Evolutionary conservation across 92 coral and sea anemone genomes (phyloP).

Genomic region (Pocillopora grandis): DNA sequence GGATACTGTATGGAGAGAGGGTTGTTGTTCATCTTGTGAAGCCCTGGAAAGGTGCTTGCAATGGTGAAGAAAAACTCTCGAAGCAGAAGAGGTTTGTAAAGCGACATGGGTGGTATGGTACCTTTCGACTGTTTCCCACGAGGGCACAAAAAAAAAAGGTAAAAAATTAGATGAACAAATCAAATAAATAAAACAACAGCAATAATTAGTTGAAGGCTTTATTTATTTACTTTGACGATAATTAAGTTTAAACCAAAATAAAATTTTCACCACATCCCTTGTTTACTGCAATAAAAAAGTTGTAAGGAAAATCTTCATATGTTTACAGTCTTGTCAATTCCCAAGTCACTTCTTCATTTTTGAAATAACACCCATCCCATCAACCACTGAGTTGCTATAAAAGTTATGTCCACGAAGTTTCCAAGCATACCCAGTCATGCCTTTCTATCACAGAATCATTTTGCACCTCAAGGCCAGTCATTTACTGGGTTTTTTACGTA

Average conservation of each 20-base stretch:
- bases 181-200: neutral
- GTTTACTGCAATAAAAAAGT: too few species aligned
- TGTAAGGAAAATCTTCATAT: too few species aligned
- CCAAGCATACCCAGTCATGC: too few species aligned
- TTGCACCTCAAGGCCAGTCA: neutral
- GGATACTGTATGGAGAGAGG: constrained; percentile 60
- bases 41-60: constrained; percentile 52
- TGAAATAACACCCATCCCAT: too few species aligned
- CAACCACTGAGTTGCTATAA: too few species aligned
- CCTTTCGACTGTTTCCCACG: constrained; percentile 34
- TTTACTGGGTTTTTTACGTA: neutral
- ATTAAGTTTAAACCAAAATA: too few species aligned
- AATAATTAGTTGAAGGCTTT: neutral
- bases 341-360: too few species aligned
- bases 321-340: too few species aligned
- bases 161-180: neutral
- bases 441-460: neutral
- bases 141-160: neutral
- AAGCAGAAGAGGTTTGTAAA: constrained; percentile 51
- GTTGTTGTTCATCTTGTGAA: constrained; percentile 53
- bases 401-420: too few species aligned
- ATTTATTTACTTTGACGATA: too few species aligned
- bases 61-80: constrained; percentile 64
- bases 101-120: constrained; percentile 38
- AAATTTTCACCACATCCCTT: too few species aligned